phyloP scores from a whole-genome alignment of 1,140 invertebrate species.

The Trigoniulus corallinus region DNA sequence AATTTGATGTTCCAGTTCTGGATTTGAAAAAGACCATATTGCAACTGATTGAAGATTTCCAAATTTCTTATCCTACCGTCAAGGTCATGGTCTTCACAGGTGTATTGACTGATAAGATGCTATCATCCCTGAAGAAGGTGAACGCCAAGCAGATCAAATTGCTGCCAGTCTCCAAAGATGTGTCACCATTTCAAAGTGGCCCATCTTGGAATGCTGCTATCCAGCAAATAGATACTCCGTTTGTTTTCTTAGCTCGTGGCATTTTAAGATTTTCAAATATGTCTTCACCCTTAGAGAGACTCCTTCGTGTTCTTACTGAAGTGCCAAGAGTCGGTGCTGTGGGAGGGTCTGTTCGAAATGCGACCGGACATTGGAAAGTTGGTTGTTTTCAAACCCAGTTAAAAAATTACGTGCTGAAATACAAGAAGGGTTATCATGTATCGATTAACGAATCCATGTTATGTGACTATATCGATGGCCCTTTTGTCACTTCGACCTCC shows the following conservation, averaged over 20 bases:
- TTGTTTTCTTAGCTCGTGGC: slow-evolving; percentile 16
- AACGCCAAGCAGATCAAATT: too few species aligned
- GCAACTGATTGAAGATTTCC: too few species aligned
- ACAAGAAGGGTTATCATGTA: slow-evolving; percentile 18
- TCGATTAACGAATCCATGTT: slow-evolving; percentile 21
- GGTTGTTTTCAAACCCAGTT: slow-evolving; percentile 19
- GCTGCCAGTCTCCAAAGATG: too few species aligned
- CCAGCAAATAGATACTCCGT: slow-evolving; percentile 16
- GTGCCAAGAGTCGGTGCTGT: slow-evolving; percentile 12
- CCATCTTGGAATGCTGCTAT: slow-evolving; percentile 15
- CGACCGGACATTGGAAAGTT: slow-evolving; percentile 19
- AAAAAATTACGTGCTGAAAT: slow-evolving; percentile 18
- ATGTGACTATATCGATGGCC: slow-evolving; percentile 20
- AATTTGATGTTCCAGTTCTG: too few species aligned
- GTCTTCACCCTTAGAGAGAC: slow-evolving; percentile 16
- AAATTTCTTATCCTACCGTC: too few species aligned
- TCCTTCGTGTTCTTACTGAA: slow-evolving; percentile 16
- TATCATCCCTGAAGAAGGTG: too few species aligned
- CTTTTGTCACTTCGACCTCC: slow-evolving; percentile 17
- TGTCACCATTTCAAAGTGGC: slow-evolving; percentile 9
- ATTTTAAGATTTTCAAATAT: slow-evolving; percentile 14
- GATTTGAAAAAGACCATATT: too few species aligned
- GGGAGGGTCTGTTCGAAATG: slow-evolving; percentile 17
- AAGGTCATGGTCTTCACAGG: too few species aligned
- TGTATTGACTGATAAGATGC: too few species aligned